Evolutionary conservation across 2,888 invertebrate species (phyloP).

Genomic region (Brachylomia viminalis): DNA sequence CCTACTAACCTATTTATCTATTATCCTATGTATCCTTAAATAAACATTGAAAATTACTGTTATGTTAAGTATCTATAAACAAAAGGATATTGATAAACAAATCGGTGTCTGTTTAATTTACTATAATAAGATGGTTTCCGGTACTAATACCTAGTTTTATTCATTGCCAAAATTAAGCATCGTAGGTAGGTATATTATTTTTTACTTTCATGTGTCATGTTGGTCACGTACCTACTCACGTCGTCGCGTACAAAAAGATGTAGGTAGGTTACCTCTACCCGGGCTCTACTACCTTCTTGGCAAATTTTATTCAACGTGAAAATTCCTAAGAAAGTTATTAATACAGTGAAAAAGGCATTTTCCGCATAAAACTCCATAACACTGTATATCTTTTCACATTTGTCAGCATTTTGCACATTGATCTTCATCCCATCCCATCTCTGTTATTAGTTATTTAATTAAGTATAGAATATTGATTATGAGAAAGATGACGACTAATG

Average conservation of each 20-base stretch:
- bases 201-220: slow-evolving; percentile 2
- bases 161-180: slow-evolving; percentile 18
- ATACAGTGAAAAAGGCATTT: background rate
- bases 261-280: background rate
- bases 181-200: background rate
- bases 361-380: background rate
- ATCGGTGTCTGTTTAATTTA: slow-evolving; percentile 12
- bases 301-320: no score
- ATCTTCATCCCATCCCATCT: background rate
- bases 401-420: background rate
- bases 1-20: slow-evolving; percentile 82
- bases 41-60: slow-evolving; percentile 25
- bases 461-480: slow-evolving; percentile 8
- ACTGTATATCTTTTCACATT: background rate
- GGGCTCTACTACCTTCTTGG: no score
- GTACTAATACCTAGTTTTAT: background rate
- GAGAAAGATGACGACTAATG: slow-evolving; percentile 43
- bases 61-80: background rate
- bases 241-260: background rate
- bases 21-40: slow-evolving; percentile 19
- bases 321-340: background rate
- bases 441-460: background rate
- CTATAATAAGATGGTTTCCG: slow-evolving; percentile 13
- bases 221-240: background rate
- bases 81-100: slow-evolving; percentile 29